phyloP scores from a whole-genome alignment of 2,888 invertebrate genomes.

The Anticlea derivata region DNA sequence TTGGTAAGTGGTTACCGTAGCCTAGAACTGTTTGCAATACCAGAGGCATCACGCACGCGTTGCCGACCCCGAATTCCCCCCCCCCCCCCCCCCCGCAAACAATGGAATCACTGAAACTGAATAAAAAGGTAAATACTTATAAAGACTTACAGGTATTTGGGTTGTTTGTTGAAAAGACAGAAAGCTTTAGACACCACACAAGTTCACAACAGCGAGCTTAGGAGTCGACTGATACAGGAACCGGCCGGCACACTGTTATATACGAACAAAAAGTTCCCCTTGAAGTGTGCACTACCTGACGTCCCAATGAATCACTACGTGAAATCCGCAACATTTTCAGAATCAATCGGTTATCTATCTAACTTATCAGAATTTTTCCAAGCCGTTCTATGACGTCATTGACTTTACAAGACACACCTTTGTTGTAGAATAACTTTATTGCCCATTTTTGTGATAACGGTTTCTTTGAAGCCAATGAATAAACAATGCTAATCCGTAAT shows the following conservation, averaged over 20 bases:
- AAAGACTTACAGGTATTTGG: slow-evolving; percentile 15
- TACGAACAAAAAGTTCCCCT: slow-evolving; percentile 27
- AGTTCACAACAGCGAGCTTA: slow-evolving; percentile 19
- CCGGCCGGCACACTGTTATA: slow-evolving; percentile 22
- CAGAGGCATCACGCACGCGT: no score
- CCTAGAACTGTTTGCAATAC: no score
- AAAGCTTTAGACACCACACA: slow-evolving; percentile 17
- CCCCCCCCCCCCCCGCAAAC: no score
- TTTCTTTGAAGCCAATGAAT: slow-evolving; percentile 13
- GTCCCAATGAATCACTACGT: slow-evolving; percentile 29
- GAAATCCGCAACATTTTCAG: slow-evolving; percentile 23
- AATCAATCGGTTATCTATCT: slow-evolving; percentile 28
- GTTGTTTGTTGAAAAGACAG: slow-evolving; percentile 1
- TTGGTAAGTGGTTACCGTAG: no score
- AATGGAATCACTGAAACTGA: no score
- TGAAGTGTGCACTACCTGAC: slow-evolving; percentile 22
- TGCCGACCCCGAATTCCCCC: no score
- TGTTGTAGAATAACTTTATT: slow-evolving; percentile 7
- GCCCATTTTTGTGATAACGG: slow-evolving; percentile 19
- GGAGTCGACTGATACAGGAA: slow-evolving; percentile 26
- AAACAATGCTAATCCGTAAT: not conserved
- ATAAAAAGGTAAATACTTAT: no score
- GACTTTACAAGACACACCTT: slow-evolving; percentile 25
- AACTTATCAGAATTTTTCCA: slow-evolving; percentile 12
- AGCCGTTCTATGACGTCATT: slow-evolving; percentile 18